Percentiles rank a stretch among this genome's conserved stretches.
These are phyloP conservation scores for Nematostella vectensis DNA, from an alignment of 92 coral and sea anemone genomes.

Conservation along the genomic window DNA sequence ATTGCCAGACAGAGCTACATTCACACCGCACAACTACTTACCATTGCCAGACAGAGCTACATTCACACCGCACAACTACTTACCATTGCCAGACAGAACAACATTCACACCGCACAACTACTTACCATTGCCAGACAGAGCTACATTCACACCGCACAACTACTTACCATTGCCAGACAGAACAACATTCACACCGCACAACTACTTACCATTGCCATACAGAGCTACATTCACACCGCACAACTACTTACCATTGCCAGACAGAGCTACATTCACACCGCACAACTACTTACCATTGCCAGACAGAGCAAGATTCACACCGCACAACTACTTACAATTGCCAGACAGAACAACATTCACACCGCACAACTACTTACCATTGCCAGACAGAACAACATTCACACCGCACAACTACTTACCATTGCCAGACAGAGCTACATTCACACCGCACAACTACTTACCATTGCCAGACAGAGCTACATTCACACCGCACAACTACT, in stretches of 20 bases:
- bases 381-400: slow-evolving; percentile 32
- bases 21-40: slow-evolving; percentile 85
- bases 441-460: slow-evolving; percentile 85
- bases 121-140: slow-evolving; percentile 61
- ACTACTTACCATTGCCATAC: slow-evolving; percentile 77
- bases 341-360: slow-evolving; percentile 58
- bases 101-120: slow-evolving; percentile 92
- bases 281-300: slow-evolving; percentile 80
- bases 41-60: slow-evolving; percentile 53
- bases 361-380: slow-evolving; percentile 78
- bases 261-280: slow-evolving; percentile 75
- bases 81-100: slow-evolving; percentile 33
- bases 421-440: slow-evolving; percentile 42
- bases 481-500: not conserved
- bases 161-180: slow-evolving; percentile 29
- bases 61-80: not conserved
- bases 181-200: slow-evolving; percentile 79
- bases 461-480: slow-evolving; percentile 53
- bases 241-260: slow-evolving; percentile 12
- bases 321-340: slow-evolving; percentile 9
- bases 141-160: not conserved
- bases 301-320: not conserved
- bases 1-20: slow-evolving; percentile 42
- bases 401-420: slow-evolving; percentile 3
- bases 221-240: not conserved